Percentiles rank a stretch among this genome's conserved stretches.
These are phyloP conservation scores for Venustaconcha ellipsiformis DNA, from an alignment of 1,140 invertebrate species.

Conservation along the genomic window DNA sequence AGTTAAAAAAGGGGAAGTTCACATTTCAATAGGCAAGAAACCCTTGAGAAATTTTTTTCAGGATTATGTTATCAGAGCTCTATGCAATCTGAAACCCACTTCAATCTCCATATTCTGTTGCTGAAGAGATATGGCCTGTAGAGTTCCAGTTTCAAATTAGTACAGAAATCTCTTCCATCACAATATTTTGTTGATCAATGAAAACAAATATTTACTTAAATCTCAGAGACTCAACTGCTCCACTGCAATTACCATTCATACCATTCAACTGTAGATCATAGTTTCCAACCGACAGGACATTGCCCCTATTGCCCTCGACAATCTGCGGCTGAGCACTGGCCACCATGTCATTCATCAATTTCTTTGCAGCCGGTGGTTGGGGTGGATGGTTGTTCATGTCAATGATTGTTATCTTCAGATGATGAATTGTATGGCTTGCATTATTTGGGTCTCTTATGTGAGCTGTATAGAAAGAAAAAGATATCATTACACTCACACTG, in stretches of 20 bases:
- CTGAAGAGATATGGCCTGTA: too few species aligned
- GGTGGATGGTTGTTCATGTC: constrained; percentile 85
- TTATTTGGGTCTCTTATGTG: constrained; percentile 88
- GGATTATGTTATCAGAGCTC: too few species aligned
- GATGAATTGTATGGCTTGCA: constrained; percentile 78
- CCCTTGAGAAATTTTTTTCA: too few species aligned
- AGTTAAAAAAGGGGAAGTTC: too few species aligned
- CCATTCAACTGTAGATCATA: constrained; percentile 66
- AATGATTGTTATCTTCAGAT: constrained; percentile 83
- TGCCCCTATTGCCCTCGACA: constrained; percentile 62
- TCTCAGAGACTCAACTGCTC: neutral
- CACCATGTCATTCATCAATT: constrained; percentile 89
- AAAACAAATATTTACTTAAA: neutral
- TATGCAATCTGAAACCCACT: too few species aligned
- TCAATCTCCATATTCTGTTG: too few species aligned
- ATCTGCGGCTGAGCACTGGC: constrained; percentile 76
- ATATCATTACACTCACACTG: neutral
- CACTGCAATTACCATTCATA: constrained; percentile 37
- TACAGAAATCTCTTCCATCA: neutral
- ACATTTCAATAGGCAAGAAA: too few species aligned
- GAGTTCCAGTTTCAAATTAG: too few species aligned
- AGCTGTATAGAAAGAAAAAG: constrained; percentile 57
- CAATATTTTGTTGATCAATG: neutral
- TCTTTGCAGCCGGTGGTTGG: constrained; percentile 85
- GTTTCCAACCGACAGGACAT: constrained; percentile 60